These are phyloP conservation scores for Leptura quadrifasciata DNA, from an alignment of 2,888 invertebrate genomes.

Conservation along the genomic window DNA sequence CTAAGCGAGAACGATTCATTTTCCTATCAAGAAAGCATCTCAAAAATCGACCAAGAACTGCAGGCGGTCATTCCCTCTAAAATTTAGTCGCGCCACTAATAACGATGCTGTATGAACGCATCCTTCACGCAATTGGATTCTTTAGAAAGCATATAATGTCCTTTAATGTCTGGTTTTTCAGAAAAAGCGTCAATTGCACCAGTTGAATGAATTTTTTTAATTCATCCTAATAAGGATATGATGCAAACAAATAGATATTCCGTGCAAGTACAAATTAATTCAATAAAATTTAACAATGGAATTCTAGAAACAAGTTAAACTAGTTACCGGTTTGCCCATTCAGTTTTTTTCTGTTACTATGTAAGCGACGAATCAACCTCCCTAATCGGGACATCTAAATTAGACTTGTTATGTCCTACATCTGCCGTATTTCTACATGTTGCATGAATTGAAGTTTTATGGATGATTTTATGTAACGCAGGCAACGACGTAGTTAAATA, in stretches of 20 bases:
- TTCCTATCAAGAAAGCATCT: no score
- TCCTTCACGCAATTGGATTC: neutral
- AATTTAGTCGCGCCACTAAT: no score
- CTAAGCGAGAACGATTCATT: no score
- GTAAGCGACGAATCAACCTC: constrained; percentile 11
- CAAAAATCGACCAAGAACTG: no score
- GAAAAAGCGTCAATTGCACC: constrained; percentile 14
- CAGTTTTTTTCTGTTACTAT: constrained; percentile 22
- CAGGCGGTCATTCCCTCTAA: no score
- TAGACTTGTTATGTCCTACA: constrained; percentile 11
- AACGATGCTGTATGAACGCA: neutral
- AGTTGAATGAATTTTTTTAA: constrained; percentile 26
- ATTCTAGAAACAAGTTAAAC: constrained; percentile 41
- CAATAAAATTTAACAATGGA: constrained; percentile 41
- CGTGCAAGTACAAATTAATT: constrained; percentile 30
- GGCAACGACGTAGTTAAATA: constrained; percentile 6
- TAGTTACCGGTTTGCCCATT: constrained; percentile 33
- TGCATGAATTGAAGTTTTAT: neutral
- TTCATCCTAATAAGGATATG: constrained; percentile 34
- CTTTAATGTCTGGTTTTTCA: neutral
- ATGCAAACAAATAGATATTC: constrained; percentile 18
- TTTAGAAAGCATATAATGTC: neutral
- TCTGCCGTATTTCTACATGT: neutral
- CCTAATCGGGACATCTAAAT: constrained; percentile 23
- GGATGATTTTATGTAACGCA: neutral